Evolutionary conservation across 2,888 invertebrate genomes (phyloP).

Genomic region (Cataglyphis albicans): DNA sequence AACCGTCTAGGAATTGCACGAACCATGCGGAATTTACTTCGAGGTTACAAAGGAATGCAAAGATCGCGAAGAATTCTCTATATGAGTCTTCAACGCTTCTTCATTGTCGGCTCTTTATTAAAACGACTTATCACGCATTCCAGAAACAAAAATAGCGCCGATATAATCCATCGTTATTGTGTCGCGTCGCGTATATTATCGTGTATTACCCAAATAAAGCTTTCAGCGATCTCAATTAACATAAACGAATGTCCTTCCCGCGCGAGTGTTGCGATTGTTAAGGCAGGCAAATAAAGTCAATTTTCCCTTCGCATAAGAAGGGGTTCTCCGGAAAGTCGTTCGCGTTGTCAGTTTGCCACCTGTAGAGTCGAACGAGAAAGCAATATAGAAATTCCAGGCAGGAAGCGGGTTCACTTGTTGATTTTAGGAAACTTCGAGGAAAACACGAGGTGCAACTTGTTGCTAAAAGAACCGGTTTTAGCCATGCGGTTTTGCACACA

Average conservation of each 20-base stretch:
- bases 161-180: slow-evolving; percentile 13
- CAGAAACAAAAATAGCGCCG: slow-evolving; percentile 61
- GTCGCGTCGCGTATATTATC: slow-evolving; percentile 41
- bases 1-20: slow-evolving; percentile 59
- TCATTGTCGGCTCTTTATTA: slow-evolving; percentile 78
- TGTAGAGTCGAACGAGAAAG: slow-evolving; percentile 79
- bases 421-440: slow-evolving; percentile 79
- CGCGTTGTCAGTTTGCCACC: slow-evolving; percentile 77
- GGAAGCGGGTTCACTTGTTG: slow-evolving; percentile 82
- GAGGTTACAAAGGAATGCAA: slow-evolving; percentile 76
- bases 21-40: slow-evolving; percentile 70
- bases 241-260: background rate
- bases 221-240: background rate
- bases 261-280: background rate
- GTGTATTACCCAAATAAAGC: slow-evolving; percentile 13
- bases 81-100: slow-evolving; percentile 76
- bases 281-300: slow-evolving; percentile 20
- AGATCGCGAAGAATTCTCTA: slow-evolving; percentile 82
- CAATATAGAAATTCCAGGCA: slow-evolving; percentile 80
- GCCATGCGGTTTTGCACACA: slow-evolving; percentile 2
- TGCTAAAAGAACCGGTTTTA: slow-evolving; percentile 73
- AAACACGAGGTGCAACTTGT: slow-evolving; percentile 80
- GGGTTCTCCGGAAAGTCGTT: slow-evolving; percentile 37
- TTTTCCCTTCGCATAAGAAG: background rate
- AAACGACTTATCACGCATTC: slow-evolving; percentile 75